Conservation (phyloP, 1,140 invertebrate species). For the Drosophila neocordata region DNA sequence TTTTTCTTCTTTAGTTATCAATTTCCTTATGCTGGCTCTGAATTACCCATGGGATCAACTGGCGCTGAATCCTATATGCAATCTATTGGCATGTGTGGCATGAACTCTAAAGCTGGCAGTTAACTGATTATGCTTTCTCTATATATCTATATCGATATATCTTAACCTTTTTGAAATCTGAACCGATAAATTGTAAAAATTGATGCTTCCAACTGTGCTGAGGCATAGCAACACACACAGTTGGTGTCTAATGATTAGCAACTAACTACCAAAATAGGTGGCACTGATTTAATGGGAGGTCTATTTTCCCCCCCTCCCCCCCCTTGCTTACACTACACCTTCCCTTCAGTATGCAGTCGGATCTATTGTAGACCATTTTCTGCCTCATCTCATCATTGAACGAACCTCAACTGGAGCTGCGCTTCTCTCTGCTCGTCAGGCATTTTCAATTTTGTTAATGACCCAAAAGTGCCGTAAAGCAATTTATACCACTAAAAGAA, state of each 20-base stretch:
- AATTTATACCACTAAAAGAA: constrained; percentile 52
- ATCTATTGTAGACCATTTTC: no score
- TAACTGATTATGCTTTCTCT: background rate
- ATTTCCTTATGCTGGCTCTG: background rate
- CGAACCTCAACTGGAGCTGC: constrained; percentile 19
- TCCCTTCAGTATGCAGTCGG: no score
- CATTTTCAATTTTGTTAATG: constrained; percentile 78
- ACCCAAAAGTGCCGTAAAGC: constrained; percentile 74
- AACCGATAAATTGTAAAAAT: constrained; percentile 11
- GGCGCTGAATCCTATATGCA: background rate
- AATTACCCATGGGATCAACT: background rate
- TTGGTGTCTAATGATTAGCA: constrained; percentile 52
- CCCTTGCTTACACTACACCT: background rate
- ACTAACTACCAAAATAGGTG: constrained; percentile 52
- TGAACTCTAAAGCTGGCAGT: background rate
- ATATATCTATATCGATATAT: no score
- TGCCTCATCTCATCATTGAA: background rate
- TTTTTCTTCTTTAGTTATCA: background rate
- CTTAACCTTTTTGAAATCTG: background rate
- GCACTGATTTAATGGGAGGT: constrained; percentile 52
- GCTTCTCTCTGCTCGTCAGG: constrained; percentile 40
- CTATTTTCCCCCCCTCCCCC: background rate
- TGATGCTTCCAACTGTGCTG: background rate
- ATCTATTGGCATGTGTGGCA: constrained; percentile 3
- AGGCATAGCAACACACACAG: constrained; percentile 6